Percentiles rank a stretch among this genome's conserved stretches.
phyloP scores from a whole-genome alignment of 1,140 invertebrate species.

The Pseudomyrmex pallidus region DNA sequence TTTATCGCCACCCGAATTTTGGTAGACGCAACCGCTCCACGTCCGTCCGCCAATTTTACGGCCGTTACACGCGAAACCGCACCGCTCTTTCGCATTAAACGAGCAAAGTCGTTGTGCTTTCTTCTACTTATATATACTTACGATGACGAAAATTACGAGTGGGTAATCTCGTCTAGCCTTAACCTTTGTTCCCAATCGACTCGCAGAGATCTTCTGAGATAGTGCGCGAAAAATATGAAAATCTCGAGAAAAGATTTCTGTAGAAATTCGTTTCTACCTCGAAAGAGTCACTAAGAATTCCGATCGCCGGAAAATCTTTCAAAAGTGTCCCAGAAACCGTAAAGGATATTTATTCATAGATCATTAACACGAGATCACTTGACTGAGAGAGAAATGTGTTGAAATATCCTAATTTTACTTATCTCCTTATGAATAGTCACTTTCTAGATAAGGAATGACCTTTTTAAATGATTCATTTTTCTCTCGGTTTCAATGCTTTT shows the following conservation, averaged over 20 bases:
- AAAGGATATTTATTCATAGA: no score
- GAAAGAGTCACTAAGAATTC: no score
- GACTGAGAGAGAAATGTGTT: no score
- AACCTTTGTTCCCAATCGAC: neutral
- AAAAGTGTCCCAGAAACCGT: no score
- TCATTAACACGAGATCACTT: no score
- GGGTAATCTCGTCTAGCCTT: neutral
- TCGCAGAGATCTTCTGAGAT: neutral
- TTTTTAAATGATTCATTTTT: neutral
- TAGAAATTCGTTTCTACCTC: no score
- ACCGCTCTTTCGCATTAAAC: neutral
- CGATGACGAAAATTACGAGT: neutral
- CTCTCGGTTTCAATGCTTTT: neutral
- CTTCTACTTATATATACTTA: neutral
- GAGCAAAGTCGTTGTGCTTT: neutral
- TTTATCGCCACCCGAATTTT: conserved; percentile 47
- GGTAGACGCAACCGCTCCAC: conserved; percentile 17
- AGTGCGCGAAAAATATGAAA: no score
- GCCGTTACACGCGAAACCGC: conserved; percentile 20
- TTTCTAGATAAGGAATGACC: no score
- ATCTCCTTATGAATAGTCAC: no score
- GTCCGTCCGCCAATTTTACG: conserved; percentile 53
- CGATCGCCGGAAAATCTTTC: no score
- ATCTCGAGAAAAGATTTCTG: no score
- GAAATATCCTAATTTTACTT: no score